Base-by-base conservation (phyloP, 2,113 vertebrate genomes). In the Colaptes auratus region DNA sequence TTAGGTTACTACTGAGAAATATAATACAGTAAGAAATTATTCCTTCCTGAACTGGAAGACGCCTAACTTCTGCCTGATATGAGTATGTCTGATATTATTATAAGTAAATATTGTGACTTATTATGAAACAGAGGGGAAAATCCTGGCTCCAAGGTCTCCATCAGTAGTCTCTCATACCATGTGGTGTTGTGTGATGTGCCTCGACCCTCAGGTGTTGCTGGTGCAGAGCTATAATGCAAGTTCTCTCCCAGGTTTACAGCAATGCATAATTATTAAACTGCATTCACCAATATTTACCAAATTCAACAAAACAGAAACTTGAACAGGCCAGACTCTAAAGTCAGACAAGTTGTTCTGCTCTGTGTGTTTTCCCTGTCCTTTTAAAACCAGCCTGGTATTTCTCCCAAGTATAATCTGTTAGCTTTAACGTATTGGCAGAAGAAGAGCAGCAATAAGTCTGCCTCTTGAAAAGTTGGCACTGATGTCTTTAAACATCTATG, bases 391-490 rank as follows among this genome's bases (percentile, higher is more conserved):
- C 35, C 67, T 80, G 71, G 67, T 95, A 44, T 93, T 94, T 89
- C 84, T 92, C 87, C 71, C 59, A 80, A 77, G 78, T 82, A 77
- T 67, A 85, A 85, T 82, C 89, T 93, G 90, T 82, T 78, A 39
- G 0, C 69, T 93, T 92, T 59, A 82, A 74, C 27, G 27, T 94
- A 78, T 92, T 96, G 50, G 50, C 50, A 52, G 50, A 52, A 52
- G 50, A 52, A 52, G 23, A 52, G 24, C 50, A 25, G 50, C 95
- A 92, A 1, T 67, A 88, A 87, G 36, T 76, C 96, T 93, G 92
- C 84, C 92, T 91, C 89, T 78, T 71, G 67, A 42, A 60, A 96
- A 87, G 91, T 10, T 96, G 91, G 95, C 94, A 93, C 64, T 30
- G 30, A 33, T 76, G 78, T 52, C 67, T 94, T 82, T 76, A 89